Evolutionary conservation across 2,888 invertebrate species (phyloP), one percentile per base, ranked within the genome.

Genomic region (Onthophagus sagittarius): DNA sequence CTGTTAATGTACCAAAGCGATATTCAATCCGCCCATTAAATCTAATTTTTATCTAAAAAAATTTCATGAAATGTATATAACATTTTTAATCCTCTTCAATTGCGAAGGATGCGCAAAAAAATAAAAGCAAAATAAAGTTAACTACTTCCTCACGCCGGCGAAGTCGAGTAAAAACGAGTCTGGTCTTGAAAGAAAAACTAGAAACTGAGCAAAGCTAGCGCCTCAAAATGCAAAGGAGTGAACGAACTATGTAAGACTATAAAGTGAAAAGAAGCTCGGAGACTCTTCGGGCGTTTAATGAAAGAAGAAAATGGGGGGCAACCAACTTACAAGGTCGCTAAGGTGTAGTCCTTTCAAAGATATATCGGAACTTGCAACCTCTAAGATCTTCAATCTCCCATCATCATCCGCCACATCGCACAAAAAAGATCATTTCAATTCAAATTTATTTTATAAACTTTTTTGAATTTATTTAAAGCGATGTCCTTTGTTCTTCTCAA

Each of bases 271-370:
- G 31, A 67, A 67, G 67, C 64, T 67, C 23, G 67, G 7, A 13
- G 3, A 67, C 67, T 31, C 23, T 23, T n/a, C 67, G 67, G 64
- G 64, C 64, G 64, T 6, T 67, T 67, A 67, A 67, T 67, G 67
- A 67, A 67, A 67, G 67, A 67, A 64, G n/a, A 67, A 31, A 67
- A 67, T 67, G 32, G 67, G 67, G 67, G 67, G 23, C 23, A 67
- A 67, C 67, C 23, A 67, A 67, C 67, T 67, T 32, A 32, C 67
- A 67, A 67, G 67, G 67, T 67, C 67, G 67, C 67, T 23, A 1
- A 9, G 23, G n/a, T 15, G 67, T 31, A 31, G 31, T 67, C 32
- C 67, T 67, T 67, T 67, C 9, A 67, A 67, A 6, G 9, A n/a
- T 23, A 23, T 6, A 13, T 67, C 23, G 32, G 32, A 23, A 31